These are phyloP conservation scores for Drosophila atripex DNA, from an alignment of 2,888 invertebrate species.

Conservation along the genomic window DNA sequence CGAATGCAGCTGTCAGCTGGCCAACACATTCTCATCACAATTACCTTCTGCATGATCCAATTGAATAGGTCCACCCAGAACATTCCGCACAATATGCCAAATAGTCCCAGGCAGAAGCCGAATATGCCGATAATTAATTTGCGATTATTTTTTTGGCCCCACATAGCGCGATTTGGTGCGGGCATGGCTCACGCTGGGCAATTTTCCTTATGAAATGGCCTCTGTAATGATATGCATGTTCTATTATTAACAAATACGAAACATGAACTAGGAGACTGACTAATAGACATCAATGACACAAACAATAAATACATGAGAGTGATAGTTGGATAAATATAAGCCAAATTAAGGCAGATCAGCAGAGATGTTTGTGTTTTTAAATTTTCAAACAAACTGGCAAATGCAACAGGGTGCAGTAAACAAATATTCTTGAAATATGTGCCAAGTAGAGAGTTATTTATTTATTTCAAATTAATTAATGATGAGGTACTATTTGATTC, in stretches of 20 bases:
- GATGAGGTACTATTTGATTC: too few species aligned
- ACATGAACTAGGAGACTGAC: background rate
- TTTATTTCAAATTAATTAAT: too few species aligned
- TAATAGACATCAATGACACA: background rate
- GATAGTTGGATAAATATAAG: background rate
- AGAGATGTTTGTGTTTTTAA: background rate
- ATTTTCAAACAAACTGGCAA: background rate
- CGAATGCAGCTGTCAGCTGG: constrained; percentile 60
- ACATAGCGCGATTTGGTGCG: constrained; percentile 65
- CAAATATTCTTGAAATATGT: background rate
- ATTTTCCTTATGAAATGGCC: constrained; percentile 14
- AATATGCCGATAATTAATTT: constrained; percentile 72
- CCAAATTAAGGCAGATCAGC: background rate
- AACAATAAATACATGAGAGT: constrained; percentile 3
- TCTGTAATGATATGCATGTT: constrained; percentile 42
- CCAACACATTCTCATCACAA: constrained; percentile 15
- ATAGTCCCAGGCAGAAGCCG: constrained; percentile 75
- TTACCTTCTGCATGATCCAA: constrained; percentile 82
- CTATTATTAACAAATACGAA: constrained; percentile 15
- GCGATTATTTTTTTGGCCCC: constrained; percentile 68
- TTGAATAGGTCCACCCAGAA: constrained; percentile 84
- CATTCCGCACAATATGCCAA: constrained; percentile 81
- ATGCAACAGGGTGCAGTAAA: background rate
- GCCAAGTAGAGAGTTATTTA: too few species aligned
- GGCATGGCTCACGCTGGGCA: constrained; percentile 67